Evolutionary conservation across 2,888 invertebrate genomes (phyloP), one percentile per base, ranked within the genome.

Genomic region (Dusona sp.): DNA sequence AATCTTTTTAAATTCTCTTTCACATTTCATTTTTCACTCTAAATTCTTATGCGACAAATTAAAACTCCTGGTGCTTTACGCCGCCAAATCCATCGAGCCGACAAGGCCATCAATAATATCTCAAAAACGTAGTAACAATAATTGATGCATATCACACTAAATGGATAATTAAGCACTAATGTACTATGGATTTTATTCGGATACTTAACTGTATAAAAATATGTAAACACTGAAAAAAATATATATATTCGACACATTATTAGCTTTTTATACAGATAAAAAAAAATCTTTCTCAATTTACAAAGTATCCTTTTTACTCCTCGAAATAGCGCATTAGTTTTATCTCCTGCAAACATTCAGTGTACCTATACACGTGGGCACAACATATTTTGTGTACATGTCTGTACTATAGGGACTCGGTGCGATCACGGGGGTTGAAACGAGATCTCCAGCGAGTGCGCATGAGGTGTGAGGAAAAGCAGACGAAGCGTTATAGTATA

Each of bases 391-490:
- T 57, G 16, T 22, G 57, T 48, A 36, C 67, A 78, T 48, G n/a
- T 38, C 61, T 65, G 75, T 72, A 72, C 45, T 65, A 48, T 61
- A 22, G 61, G 38, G 73, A 42, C 51, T 81, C 78, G 36, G 38
- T 48, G 22, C 45, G 81, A 85, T 85, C 78, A 74, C 42, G 42
- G 54, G 29, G 54, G 57, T 38, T 78, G 79, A 80, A 85, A 85
- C 78, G 78, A 81, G 78, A 78, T 85, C 78, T 67, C 73, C 45
- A 57, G 36, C 48, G 73, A 78, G 84, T 48, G 48, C 67, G 36
- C 48, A 79, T 45, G 68, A 82, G 85, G 85, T 74, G 85, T 64
- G 81, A 79, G 85, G 42, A 68, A 70, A 74, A 78, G 82, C 79
- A 68, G 73, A 70, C 48, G 77, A 74, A 79, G 65, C 54, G 74